Base-by-base conservation (phyloP, 2,888 invertebrate genomes). In the Spisula subtruncata region DNA sequence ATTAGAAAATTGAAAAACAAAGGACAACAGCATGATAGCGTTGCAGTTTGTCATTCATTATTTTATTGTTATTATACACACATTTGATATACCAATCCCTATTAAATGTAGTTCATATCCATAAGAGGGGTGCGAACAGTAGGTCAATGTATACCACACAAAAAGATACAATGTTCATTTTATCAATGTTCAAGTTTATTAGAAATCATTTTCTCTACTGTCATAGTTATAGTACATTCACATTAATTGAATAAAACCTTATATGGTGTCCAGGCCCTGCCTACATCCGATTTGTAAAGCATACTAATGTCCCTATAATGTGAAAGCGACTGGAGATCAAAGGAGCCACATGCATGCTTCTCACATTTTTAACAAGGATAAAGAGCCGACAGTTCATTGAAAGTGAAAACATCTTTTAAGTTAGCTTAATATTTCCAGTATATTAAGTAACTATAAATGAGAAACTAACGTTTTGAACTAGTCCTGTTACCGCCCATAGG, bases 401-500 rank as follows among this genome's bases (percentile, higher is more conserved):
- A 48, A 71, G 32, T 75, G 87, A 89, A 87, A 86, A 71, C 12
- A 35, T 14, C 88, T 83, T 89, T 91, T 91, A 83, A 89, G 83
- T 86, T 35, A 83, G 88, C 87, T 91, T 86, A 83, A 91, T 91
- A 89, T 86, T 91, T 91, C 87, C 88, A 91, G 89, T 91, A 89
- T 91, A 91, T 89, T 89, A 91, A 91, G 91, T 91, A 91, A 91
- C 87, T 89, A 87, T 91, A 87, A 89, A 91, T 66, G 84, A 60
- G 75, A 46, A 48, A 84, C 75, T 41, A 82, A 54, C 56, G 87
- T 54, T 83, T 84, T 88, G 80, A 84, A 88, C 79, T 75, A 25
- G 80, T 8, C 18, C 25, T 12, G 83, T 83, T 32, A 20, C 81
- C 91, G 88, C 89, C 91, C 89, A 85, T 66, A 83, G 46, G 86